These are phyloP conservation scores for Cacoxenus indagator DNA, from an alignment of 2,888 invertebrate genomes.

Conservation along the genomic window DNA sequence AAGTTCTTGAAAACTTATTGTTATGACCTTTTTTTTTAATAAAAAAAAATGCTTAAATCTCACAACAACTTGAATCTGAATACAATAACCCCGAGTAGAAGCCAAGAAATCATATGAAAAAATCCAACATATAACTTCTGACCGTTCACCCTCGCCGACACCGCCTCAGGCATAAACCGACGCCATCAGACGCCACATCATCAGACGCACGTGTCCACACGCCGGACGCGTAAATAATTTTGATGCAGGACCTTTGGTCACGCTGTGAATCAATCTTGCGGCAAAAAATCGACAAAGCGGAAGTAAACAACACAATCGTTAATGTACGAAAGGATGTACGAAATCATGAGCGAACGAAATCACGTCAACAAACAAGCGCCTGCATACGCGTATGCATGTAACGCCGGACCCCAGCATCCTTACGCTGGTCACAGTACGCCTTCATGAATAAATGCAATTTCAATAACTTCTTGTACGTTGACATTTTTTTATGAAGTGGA, in stretches of 20 bases:
- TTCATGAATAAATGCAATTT: slow-evolving; percentile 42
- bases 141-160: not conserved
- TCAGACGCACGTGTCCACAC: slow-evolving; percentile 40
- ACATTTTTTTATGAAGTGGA: slow-evolving; percentile 56
- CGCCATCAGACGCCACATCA: not conserved
- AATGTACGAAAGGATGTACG: not conserved
- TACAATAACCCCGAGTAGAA: too few relatives aligned
- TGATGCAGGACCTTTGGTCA: slow-evolving; percentile 59
- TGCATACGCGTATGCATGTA: not conserved
- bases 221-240: slow-evolving; percentile 60
- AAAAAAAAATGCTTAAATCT: too few relatives aligned
- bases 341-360: not conserved
- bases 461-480: slow-evolving; percentile 32
- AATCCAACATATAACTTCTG: not conserved
- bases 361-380: not conserved
- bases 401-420: slow-evolving; percentile 9
- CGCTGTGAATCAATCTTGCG: slow-evolving; percentile 63
- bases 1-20: too few relatives aligned
- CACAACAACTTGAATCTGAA: too few relatives aligned
- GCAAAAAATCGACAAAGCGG: slow-evolving; percentile 30
- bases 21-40: too few relatives aligned
- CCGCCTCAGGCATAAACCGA: not conserved
- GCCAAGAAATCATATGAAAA: too few relatives aligned
- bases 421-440: slow-evolving; percentile 14
- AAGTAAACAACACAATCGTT: slow-evolving; percentile 39